Conservation (phyloP, 2,888 invertebrate species). For the Spilosoma lubricipeda region DNA sequence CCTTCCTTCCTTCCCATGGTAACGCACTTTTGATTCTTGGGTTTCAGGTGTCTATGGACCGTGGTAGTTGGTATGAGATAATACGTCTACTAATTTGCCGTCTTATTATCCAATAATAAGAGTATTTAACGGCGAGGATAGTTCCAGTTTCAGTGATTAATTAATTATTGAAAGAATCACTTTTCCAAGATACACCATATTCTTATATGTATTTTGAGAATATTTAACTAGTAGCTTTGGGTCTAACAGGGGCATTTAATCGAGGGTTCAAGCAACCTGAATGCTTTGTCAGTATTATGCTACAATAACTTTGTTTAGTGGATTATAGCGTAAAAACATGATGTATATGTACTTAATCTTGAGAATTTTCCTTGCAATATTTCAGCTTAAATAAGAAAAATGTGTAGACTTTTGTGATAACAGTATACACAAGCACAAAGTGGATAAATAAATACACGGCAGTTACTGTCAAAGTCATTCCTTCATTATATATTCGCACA, state of each 20-base stretch:
- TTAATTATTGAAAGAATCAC: background rate
- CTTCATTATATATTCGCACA: slow-evolving; percentile 60
- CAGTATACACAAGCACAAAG: background rate
- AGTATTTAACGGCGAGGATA: background rate
- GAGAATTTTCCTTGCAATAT: background rate
- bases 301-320: background rate
- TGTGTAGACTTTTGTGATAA: background rate
- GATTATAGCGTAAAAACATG: background rate
- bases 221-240: background rate
- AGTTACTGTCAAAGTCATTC: slow-evolving; percentile 31
- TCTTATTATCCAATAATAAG: background rate
- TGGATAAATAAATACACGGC: slow-evolving; percentile 10
- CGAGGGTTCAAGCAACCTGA: background rate
- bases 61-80: background rate
- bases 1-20: no score
- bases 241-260: background rate
- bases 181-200: background rate
- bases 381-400: background rate
- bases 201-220: background rate
- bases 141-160: background rate
- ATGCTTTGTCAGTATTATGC: background rate
- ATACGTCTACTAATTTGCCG: background rate
- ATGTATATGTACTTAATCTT: background rate
- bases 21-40: no score
- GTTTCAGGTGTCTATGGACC: background rate